These are phyloP conservation scores for Batillaria attramentaria DNA, from an alignment of 1,140 invertebrate genomes.

Conservation along the genomic window DNA sequence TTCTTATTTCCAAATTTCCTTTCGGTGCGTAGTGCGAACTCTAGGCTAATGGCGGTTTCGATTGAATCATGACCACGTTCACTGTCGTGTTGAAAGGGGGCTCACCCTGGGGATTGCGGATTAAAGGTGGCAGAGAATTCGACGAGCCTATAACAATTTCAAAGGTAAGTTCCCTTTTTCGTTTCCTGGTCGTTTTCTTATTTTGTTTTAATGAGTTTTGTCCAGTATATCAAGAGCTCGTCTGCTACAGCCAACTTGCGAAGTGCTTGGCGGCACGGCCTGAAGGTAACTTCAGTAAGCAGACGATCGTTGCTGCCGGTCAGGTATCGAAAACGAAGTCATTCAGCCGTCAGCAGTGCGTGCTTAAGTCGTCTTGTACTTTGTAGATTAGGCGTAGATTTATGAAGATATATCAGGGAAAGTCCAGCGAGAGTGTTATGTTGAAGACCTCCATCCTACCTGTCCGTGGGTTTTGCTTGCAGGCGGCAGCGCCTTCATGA, in stretches of 20 bases:
- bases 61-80: slow-evolving; percentile 63
- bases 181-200: background rate
- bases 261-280: background rate
- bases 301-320: no score
- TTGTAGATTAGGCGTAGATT: background rate
- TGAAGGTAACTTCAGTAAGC: no score
- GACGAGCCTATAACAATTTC: slow-evolving; percentile 64
- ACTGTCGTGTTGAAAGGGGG: slow-evolving; percentile 80
- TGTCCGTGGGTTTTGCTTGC: no score
- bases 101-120: slow-evolving; percentile 90
- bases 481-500: no score
- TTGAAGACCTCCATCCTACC: no score
- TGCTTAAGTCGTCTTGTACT: background rate
- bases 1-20: slow-evolving; percentile 10
- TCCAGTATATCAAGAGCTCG: background rate
- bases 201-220: background rate
- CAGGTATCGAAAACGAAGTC: no score
- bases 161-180: slow-evolving; percentile 58
- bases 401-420: background rate
- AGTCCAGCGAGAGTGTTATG: background rate
- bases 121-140: slow-evolving; percentile 77
- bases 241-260: slow-evolving; percentile 24
- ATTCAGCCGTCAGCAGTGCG: background rate
- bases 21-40: slow-evolving; percentile 10
- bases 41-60: slow-evolving; percentile 65